phyloP scores from a whole-genome alignment of 2,888 invertebrate genomes.

The Folsomia candida region DNA sequence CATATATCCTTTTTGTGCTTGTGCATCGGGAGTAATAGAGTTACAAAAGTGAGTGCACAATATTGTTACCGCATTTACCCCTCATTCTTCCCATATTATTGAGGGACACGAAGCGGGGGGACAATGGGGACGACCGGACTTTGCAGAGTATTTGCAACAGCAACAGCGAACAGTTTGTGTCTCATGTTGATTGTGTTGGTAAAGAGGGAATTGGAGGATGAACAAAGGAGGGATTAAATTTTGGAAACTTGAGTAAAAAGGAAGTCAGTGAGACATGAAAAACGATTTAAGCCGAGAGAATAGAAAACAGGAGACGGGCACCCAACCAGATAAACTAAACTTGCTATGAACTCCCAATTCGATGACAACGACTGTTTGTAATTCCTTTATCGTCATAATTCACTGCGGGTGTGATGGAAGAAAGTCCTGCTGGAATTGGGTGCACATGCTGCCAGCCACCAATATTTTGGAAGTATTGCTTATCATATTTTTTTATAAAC shows the following conservation, averaged over 20 bases:
- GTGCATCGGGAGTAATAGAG: too few species aligned
- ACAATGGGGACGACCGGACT: too few species aligned
- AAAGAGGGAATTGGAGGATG: slow-evolving; percentile 8
- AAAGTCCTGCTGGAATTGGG: too few species aligned
- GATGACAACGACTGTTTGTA: background rate
- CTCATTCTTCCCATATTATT: too few species aligned
- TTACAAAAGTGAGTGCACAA: too few species aligned
- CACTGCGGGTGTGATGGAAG: too few species aligned
- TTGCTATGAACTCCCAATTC: slow-evolving; percentile 12
- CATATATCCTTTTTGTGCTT: too few species aligned
- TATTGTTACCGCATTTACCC: too few species aligned
- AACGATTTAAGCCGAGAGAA: slow-evolving; percentile 44
- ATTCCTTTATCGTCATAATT: background rate
- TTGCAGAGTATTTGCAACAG: background rate
- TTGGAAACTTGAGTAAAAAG: slow-evolving; percentile 48
- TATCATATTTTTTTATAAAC: too few species aligned
- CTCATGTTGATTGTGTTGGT: slow-evolving; percentile 1
- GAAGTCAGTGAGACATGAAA: slow-evolving; percentile 49
- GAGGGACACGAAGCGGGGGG: too few species aligned
- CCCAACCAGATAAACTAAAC: slow-evolving; percentile 15
- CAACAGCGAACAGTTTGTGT: slow-evolving; percentile 13
- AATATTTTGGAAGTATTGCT: too few species aligned
- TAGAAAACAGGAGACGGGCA: slow-evolving; percentile 2
- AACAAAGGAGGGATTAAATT: slow-evolving; percentile 50
- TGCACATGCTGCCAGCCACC: too few species aligned